Evolutionary conservation across 2,888 invertebrate genomes (phyloP).

Genomic region (Osedax frankpressi): DNA sequence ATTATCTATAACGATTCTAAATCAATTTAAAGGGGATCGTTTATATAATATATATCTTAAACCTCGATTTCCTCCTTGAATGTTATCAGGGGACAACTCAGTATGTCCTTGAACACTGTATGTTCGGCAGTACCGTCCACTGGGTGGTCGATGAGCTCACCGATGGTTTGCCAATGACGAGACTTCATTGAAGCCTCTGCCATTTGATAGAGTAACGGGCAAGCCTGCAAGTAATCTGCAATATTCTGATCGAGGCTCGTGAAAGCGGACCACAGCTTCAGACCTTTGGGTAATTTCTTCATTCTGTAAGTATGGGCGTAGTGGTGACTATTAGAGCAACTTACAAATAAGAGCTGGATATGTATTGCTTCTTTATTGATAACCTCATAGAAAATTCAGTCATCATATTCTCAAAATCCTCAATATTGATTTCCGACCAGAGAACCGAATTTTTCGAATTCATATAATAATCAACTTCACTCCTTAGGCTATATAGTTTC

Average conservation of each 20-base stretch:
- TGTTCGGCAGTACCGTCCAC: conserved; percentile 68
- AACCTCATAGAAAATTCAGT: neutral
- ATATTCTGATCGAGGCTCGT: conserved; percentile 73
- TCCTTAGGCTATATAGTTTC: neutral
- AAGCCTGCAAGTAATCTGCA: conserved; percentile 76
- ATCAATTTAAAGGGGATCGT: no score
- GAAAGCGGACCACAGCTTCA: conserved; percentile 78
- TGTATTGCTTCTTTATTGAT: neutral
- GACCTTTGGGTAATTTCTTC: conserved; percentile 61
- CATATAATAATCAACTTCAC: neutral
- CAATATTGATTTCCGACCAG: neutral
- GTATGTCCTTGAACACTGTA: conserved; percentile 65
- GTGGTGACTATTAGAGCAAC: no score
- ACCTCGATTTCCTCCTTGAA: conserved; percentile 76
- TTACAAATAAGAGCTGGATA: no score
- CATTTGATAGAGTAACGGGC: conserved; percentile 73
- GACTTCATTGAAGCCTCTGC: conserved; percentile 72
- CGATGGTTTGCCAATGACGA: conserved; percentile 62
- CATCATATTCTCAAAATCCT: neutral
- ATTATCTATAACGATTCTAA: no score
- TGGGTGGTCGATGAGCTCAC: conserved; percentile 53
- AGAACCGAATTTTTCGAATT: neutral
- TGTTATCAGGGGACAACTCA: conserved; percentile 70
- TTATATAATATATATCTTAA: no score
- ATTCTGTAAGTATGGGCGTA: neutral